These are phyloP conservation scores for Euwallacea similis DNA, from an alignment of 1,140 invertebrate species.

Conservation along the genomic window DNA sequence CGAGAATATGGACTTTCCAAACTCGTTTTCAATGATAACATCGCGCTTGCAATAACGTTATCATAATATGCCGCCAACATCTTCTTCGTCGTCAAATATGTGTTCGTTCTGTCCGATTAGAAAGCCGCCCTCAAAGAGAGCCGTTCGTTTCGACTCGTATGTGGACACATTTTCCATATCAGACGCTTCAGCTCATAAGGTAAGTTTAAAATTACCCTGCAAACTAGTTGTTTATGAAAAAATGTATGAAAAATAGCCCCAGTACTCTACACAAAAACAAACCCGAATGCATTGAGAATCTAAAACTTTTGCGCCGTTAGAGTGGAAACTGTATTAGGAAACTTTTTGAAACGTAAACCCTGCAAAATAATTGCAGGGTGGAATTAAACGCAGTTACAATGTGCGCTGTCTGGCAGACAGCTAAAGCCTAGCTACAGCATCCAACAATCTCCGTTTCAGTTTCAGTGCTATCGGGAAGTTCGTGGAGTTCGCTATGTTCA, in stretches of 20 bases:
- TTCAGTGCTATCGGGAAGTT: neutral
- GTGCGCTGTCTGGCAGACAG: neutral
- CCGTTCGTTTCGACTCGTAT: slow-evolving; percentile 64
- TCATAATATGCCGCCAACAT: slow-evolving; percentile 39
- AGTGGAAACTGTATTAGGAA: neutral
- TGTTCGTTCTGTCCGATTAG: slow-evolving; percentile 63
- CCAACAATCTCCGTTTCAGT: slow-evolving; percentile 10
- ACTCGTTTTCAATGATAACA: neutral
- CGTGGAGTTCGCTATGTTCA: no score
- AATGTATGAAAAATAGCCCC: no score
- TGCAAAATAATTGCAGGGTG: no score
- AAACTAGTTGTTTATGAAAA: no score
- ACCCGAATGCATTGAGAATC: no score
- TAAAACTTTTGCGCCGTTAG: neutral
- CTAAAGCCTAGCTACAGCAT: slow-evolving; percentile 3
- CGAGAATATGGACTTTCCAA: neutral
- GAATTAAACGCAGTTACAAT: no score
- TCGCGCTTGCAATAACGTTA: neutral
- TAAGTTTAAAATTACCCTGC: slow-evolving; percentile 47
- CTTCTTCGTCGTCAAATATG: slow-evolving; percentile 53
- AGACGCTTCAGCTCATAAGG: slow-evolving; percentile 58
- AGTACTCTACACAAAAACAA: no score
- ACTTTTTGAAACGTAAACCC: no score
- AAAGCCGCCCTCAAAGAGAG: slow-evolving; percentile 59
- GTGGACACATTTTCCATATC: slow-evolving; percentile 66